These are phyloP conservation scores for Tursiops truncatus DNA, from an alignment of 2,113 vertebrate species.

Conservation along the genomic window DNA sequence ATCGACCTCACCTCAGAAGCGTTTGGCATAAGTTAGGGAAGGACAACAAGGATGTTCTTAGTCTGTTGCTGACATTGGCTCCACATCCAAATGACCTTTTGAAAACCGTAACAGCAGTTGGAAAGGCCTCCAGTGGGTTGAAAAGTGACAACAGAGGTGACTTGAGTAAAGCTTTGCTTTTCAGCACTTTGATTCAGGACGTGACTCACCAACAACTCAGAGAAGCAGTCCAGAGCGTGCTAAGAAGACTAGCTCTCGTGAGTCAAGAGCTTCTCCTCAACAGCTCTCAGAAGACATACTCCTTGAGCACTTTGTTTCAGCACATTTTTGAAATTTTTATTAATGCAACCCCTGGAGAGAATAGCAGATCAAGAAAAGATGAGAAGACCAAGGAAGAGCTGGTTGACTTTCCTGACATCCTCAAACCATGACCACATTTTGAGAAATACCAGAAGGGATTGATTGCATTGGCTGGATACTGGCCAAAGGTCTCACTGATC, in stretches of 20 bases:
- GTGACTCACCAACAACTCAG: background rate
- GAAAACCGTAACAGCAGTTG: background rate
- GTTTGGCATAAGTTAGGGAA: background rate
- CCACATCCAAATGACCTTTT: background rate
- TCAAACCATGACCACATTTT: background rate
- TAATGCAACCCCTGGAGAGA: background rate
- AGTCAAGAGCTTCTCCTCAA: background rate
- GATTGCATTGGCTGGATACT: background rate
- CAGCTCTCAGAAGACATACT: background rate
- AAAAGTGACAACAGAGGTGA: background rate
- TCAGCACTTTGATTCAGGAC: background rate
- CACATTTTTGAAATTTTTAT: background rate
- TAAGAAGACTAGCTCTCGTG: background rate
- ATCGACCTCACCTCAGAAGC: background rate
- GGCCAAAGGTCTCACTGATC: background rate
- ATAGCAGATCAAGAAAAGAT: background rate
- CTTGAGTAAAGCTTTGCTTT: background rate
- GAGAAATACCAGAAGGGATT: constrained; percentile 3
- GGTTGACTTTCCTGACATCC: background rate
- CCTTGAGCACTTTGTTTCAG: background rate
- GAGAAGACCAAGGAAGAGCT: background rate
- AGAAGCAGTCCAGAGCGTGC: background rate
- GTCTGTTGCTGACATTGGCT: background rate
- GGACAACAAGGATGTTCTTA: background rate
- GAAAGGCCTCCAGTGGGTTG: background rate